Base-by-base conservation (phyloP, 2,797 vertebrate genomes). In the Gadopsis marmoratus region DNA sequence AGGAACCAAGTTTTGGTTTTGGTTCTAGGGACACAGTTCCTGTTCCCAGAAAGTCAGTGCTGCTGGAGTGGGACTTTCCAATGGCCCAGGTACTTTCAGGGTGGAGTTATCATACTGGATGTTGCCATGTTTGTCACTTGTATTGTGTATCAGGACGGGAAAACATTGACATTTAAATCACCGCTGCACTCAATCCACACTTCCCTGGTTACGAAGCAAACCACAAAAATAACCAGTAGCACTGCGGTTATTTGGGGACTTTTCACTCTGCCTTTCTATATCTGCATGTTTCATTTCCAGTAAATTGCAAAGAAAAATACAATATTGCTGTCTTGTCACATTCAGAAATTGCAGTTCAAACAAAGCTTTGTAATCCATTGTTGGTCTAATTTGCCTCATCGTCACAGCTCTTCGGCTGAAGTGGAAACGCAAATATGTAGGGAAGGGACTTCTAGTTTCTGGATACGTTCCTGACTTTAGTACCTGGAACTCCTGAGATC, bases 1-100 rank as follows among this genome's bases (percentile, higher is more conserved):
- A 66, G 13, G 13, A 58, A 37, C 19, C 2, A 53, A 21, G 43
- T 68, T 61, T 70, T 37, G 43, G 31, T 72, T 64, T 41, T 43
- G 4, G 41, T 48, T 72, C 1, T 21, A 6, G 19, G 35, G 10
- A 21, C 1, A 3, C 4, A 48, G 29, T 65, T 37, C 29, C 29
- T 64, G 13, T 21, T 26, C 19, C 6, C 1, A 50, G 37, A 21
- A 41, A 60, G 19, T 13, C 51, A 3, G 1, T n/a, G 29, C 21
- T 41, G 10, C 21, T 39, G 55, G 0, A 1, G 3, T 5, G 21
- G 74, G 70, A 54, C 59, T 69, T 64, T 64, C 64, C 14, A 26
- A 17, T 23, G 21, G 13, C 3, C n/a, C 35, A 35, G 53, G 35
- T 39, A 48, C 23, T 29, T 10, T 51, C 5, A 0, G 37, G 16